Percentiles rank a stretch among this genome's conserved stretches.
Evolutionary conservation across 1,140 invertebrate genomes (phyloP).

Genomic region (Neodiprion virginianus): DNA sequence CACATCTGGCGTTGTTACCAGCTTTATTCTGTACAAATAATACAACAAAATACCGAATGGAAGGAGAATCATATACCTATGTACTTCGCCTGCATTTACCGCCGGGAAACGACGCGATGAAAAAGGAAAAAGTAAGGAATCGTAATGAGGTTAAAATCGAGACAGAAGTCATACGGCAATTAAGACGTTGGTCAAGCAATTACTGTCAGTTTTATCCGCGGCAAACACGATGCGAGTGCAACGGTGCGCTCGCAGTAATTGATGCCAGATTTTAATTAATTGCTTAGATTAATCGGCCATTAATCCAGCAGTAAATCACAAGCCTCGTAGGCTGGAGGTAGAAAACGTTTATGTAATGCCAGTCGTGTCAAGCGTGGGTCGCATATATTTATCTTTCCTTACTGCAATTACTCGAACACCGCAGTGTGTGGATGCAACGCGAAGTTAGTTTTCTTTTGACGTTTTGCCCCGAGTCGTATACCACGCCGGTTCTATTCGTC

Average conservation of each 20-base stretch:
- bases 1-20: no score
- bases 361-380: constrained; percentile 2
- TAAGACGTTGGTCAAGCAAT: neutral
- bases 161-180: neutral
- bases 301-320: neutral
- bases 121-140: no score
- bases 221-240: neutral
- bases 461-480: neutral
- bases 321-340: neutral
- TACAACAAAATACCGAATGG: no score
- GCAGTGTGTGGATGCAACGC: neutral
- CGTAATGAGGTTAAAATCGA: no score
- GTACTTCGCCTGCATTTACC: no score
- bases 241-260: neutral
- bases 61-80: no score
- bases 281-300: constrained; percentile 2
- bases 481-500: neutral
- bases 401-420: neutral
- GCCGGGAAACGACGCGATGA: no score
- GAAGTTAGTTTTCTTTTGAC: neutral
- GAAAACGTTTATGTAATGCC: neutral
- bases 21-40: no score
- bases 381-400: neutral
- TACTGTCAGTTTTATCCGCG: neutral
- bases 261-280: constrained; percentile 3